Evolutionary conservation across 2,888 invertebrate species (phyloP).

Genomic region (Boloria euphrosyne): DNA sequence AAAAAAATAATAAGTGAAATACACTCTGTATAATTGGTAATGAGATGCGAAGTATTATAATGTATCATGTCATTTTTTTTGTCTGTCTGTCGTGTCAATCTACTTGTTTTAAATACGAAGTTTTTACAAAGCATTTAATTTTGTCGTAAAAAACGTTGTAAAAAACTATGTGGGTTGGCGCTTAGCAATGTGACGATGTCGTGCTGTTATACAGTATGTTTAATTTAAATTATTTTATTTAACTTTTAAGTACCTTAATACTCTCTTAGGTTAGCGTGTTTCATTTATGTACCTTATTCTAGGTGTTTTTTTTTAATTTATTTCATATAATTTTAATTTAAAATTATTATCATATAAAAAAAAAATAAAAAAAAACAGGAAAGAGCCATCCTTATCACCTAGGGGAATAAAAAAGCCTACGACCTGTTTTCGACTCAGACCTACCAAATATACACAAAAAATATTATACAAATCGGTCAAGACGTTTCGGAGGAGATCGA

Average conservation of each 20-base stretch:
- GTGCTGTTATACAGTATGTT: slow-evolving; percentile 29
- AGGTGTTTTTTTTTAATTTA: not conserved
- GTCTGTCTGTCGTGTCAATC: slow-evolving; percentile 15
- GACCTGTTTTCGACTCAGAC: too few species aligned
- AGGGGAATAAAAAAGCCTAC: too few species aligned
- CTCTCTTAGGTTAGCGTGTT: not conserved
- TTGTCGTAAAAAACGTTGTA: slow-evolving; percentile 14
- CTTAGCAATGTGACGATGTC: slow-evolving; percentile 39
- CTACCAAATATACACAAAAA: too few species aligned
- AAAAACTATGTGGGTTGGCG: slow-evolving; percentile 39
- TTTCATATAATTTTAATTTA: too few species aligned
- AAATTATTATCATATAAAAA: too few species aligned
- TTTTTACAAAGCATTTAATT: slow-evolving; percentile 19
- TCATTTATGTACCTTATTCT: not conserved
- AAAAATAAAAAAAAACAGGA: too few species aligned
- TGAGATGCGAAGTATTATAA: not conserved
- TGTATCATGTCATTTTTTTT: not conserved
- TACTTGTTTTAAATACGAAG: slow-evolving; percentile 5
- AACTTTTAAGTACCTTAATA: not conserved
- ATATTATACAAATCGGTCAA: too few species aligned
- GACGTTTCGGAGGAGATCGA: too few species aligned
- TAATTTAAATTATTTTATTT: not conserved
- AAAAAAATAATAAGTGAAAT: too few species aligned
- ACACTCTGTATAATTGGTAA: too few species aligned
- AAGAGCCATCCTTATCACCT: too few species aligned